Percentiles rank a stretch among this genome's conserved stretches.
These are phyloP conservation scores for Glyphotaelius pellucidus DNA, from an alignment of 2,888 invertebrate genomes.

Conservation along the genomic window DNA sequence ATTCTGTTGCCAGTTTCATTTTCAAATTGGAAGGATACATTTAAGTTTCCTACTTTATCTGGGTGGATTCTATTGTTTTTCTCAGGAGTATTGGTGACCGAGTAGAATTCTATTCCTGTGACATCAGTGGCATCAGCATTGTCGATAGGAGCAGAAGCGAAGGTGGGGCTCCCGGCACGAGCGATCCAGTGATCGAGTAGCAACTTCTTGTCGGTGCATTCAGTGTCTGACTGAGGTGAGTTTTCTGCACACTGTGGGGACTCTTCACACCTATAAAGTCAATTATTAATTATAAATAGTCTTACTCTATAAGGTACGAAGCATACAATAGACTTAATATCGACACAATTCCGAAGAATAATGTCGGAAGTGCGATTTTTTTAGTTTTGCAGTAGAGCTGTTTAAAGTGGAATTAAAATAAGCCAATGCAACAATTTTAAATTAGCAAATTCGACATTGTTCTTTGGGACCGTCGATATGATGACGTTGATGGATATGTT, in stretches of 20 bases:
- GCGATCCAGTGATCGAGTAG: constrained; percentile 77
- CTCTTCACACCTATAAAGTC: constrained; percentile 55
- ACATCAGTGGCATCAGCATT: constrained; percentile 73
- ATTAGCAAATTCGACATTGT: no score
- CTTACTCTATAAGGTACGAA: neutral
- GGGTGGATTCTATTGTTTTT: constrained; percentile 64
- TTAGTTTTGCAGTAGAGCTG: no score
- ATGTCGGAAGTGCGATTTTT: no score
- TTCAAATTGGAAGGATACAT: constrained; percentile 68
- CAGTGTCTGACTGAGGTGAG: constrained; percentile 71
- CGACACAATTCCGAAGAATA: no score
- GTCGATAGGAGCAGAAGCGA: constrained; percentile 73
- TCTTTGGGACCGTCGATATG: no score
- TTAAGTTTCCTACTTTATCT: constrained; percentile 59
- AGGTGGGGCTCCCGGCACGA: constrained; percentile 75
- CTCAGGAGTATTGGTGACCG: constrained; percentile 76
- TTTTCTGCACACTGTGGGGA: constrained; percentile 64
- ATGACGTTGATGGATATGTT: neutral
- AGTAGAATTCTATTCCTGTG: constrained; percentile 75
- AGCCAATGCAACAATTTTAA: no score
- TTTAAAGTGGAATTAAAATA: no score
- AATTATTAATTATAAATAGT: neutral
- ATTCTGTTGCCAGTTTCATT: constrained; percentile 68
- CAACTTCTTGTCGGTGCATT: constrained; percentile 76
- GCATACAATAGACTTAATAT: neutral